These are phyloP conservation scores for Limonius californicus DNA, from an alignment of 1,140 invertebrate genomes.

Conservation along the genomic window DNA sequence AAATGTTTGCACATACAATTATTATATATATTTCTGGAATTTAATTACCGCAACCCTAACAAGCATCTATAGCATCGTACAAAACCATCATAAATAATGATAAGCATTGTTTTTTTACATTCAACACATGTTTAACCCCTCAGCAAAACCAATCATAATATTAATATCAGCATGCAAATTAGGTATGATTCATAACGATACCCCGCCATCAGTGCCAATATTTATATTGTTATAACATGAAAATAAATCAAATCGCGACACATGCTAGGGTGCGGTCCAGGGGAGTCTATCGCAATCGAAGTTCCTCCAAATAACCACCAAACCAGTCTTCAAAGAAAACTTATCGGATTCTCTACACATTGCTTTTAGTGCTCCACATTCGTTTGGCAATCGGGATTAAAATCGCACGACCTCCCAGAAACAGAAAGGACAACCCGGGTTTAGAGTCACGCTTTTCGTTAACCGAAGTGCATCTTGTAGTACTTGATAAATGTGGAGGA, in stretches of 20 bases:
- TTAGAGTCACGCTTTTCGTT: slow-evolving; percentile 22
- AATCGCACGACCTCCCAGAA: background rate
- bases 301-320: too few relatives aligned
- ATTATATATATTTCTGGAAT: too few relatives aligned
- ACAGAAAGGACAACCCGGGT: background rate
- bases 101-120: too few relatives aligned
- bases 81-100: too few relatives aligned
- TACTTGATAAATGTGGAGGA: slow-evolving; percentile 19
- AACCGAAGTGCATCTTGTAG: slow-evolving; percentile 12
- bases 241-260: background rate
- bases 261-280: background rate
- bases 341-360: too few relatives aligned
- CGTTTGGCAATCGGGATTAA: too few relatives aligned
- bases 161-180: background rate
- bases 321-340: too few relatives aligned
- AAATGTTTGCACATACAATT: too few relatives aligned
- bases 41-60: too few relatives aligned
- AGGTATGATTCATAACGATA: background rate
- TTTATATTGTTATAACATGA: background rate
- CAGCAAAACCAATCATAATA: background rate
- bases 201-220: background rate
- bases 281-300: too few relatives aligned
- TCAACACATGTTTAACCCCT: background rate
- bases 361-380: too few relatives aligned
- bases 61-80: too few relatives aligned